Percentiles rank a stretch among this genome's conserved stretches.
phyloP scores from a whole-genome alignment of 2,797 vertebrate genomes.

The Rhinogobio ventralis region DNA sequence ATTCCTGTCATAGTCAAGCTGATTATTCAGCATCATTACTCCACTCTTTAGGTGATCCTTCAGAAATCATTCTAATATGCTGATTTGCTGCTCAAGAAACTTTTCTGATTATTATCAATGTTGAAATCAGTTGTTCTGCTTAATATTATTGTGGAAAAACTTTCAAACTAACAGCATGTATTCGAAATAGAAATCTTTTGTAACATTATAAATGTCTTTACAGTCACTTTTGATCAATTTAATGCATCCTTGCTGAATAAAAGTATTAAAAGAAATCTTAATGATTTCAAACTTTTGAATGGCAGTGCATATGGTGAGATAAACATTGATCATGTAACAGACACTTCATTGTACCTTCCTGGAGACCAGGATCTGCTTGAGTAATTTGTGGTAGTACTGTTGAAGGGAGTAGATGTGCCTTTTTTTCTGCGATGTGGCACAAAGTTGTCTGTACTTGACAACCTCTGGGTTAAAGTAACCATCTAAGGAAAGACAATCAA shows the following conservation, averaged over 20 bases:
- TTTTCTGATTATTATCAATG: not conserved
- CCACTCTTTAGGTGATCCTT: not conserved
- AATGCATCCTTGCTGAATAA: not conserved
- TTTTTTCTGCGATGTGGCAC: conserved; percentile 92
- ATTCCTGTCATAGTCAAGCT: not conserved
- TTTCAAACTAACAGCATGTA: too few relatives aligned
- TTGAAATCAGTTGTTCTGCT: not conserved
- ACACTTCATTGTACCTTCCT: conserved; percentile 82
- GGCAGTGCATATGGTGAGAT: not conserved
- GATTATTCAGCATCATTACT: not conserved
- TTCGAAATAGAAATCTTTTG: not conserved
- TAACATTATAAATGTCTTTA: not conserved
- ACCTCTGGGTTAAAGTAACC: conserved; percentile 97
- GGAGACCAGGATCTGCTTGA: conserved; percentile 95
- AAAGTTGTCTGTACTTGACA: conserved; percentile 94
- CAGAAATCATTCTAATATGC: not conserved
- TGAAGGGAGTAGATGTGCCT: conserved; percentile 89
- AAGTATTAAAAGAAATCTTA: not conserved
- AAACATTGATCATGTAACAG: not conserved
- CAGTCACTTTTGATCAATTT: not conserved
- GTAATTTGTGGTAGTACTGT: conserved; percentile 94
- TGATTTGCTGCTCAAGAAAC: not conserved
- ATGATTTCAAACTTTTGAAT: not conserved
- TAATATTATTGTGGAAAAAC: not conserved
- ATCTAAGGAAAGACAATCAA: conserved; percentile 75